Conservation (phyloP, 2,888 invertebrate species). For the Euclidia mi region DNA sequence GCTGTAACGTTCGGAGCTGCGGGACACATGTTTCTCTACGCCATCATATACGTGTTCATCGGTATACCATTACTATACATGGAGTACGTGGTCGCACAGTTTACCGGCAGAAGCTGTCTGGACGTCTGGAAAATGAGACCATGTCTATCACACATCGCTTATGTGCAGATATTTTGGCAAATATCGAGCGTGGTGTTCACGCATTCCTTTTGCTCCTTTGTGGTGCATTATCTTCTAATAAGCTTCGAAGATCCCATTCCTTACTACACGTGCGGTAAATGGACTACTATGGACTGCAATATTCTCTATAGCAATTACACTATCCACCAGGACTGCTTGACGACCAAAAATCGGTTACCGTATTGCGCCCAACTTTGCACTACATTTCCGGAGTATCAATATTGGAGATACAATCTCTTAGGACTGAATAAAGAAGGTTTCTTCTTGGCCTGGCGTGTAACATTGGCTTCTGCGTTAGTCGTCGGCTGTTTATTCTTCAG, state of each 20-base stretch:
- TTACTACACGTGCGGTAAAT: constrained; percentile 73
- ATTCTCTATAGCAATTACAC: constrained; percentile 71
- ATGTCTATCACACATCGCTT: constrained; percentile 77
- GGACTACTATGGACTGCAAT: constrained; percentile 69
- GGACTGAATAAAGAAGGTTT: constrained; percentile 36
- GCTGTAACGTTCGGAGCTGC: constrained; percentile 66
- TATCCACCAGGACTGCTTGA: constrained; percentile 75
- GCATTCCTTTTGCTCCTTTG: constrained; percentile 68
- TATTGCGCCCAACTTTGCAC: constrained; percentile 67
- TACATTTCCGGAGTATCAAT: constrained; percentile 81
- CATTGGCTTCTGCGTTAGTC: constrained; percentile 71
- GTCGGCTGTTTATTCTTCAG: constrained; percentile 63
- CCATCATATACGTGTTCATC: constrained; percentile 60
- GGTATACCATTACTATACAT: constrained; percentile 81
- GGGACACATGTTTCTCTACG: constrained; percentile 64
- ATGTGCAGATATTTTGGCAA: constrained; percentile 73
- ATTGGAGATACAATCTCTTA: constrained; percentile 68
- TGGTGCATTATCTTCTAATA: constrained; percentile 79
- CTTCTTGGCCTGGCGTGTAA: constrained; percentile 74
- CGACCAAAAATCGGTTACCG: constrained; percentile 34
- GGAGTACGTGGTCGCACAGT: constrained; percentile 80
- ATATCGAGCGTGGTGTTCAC: constrained; percentile 62
- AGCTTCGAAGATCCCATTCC: constrained; percentile 79
- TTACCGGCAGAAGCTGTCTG: constrained; percentile 78
- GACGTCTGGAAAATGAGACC: constrained; percentile 75